Base-by-base conservation (phyloP, 2,113 vertebrate genomes). In the Etheostoma spectabile region DNA sequence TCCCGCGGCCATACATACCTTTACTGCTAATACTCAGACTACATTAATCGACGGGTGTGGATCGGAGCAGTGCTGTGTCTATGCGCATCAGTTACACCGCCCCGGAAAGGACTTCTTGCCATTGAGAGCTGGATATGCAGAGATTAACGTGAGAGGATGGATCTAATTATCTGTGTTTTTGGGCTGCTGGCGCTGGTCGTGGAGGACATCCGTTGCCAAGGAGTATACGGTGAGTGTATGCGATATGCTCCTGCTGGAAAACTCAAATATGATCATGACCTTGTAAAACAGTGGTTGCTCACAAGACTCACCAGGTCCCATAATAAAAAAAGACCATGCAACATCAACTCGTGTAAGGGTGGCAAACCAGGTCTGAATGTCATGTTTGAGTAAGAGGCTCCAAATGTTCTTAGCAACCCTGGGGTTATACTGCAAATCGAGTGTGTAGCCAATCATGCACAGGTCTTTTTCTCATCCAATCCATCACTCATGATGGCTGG, bases 151-250 rank as follows among this genome's bases (percentile, higher is more conserved):
- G 90, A 90, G 94, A 86, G 95, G 95, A 98, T 98, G 97, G 97
- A 98, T 96, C 95, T 96, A 93, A 96, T 95, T 92, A 95, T 94
- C 94, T 92, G 94, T 77, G 92, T 97, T 93, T 92, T 96, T 95
- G 96, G 96, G 95, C 92, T 98, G 88, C 95, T 98, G 92, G 92
- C 95, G 86, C 95, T 97, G 86, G 79, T 96, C 80, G 92, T 96
- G 93, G 96, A 97, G 88, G 95, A 95, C 89, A 92, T 96, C 91
- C 94, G 92, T 64, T 95, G 95, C 90, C 96, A 98, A 92, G 97
- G 97, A 95, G 97, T 98, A 84, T 98, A 98, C 85, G 97, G 97
- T 98, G 93, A 98, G 97, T 97, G 51, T 57, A 6, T 80, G 71
- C 69, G 76, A 22, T 68, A 46, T 55, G 45, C 45, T 66, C 55